Conservation (phyloP, 2,888 invertebrate genomes). For the Tolmerus cingulatus region DNA sequence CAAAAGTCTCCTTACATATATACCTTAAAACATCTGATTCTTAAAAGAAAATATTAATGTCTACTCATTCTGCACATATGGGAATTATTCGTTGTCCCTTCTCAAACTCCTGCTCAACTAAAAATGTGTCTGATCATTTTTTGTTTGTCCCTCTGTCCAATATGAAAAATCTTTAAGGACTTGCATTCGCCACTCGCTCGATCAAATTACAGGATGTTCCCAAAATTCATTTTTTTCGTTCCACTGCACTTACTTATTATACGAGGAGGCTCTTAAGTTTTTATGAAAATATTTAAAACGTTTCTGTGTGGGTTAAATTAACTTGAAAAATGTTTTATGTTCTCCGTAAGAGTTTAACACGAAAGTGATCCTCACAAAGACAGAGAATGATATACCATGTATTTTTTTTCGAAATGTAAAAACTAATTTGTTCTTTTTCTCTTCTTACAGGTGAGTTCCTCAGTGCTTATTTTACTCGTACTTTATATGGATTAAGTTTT, state of each 20-base stretch:
- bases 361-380: not conserved
- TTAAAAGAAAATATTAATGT: not conserved
- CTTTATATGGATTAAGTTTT: not conserved
- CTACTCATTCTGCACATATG: not conserved
- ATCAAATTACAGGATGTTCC: constrained; percentile 51
- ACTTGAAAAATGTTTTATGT: not conserved
- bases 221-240: constrained; percentile 52
- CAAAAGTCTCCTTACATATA: not conserved
- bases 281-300: not conserved
- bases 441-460: not conserved
- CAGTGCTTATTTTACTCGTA: not conserved
- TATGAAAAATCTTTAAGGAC: not conserved
- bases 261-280: not conserved
- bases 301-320: not conserved
- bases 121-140: not conserved
- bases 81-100: not conserved
- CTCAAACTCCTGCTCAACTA: not conserved
- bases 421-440: not conserved
- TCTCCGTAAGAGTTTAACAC: not conserved
- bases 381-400: not conserved
- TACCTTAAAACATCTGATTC: not conserved
- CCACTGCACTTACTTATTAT: constrained; percentile 49
- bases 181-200: not conserved
- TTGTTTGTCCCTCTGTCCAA: not conserved
- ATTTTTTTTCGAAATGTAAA: not conserved